phyloP scores from a whole-genome alignment of 1,140 invertebrate species.

The Drosophila virilis region DNA sequence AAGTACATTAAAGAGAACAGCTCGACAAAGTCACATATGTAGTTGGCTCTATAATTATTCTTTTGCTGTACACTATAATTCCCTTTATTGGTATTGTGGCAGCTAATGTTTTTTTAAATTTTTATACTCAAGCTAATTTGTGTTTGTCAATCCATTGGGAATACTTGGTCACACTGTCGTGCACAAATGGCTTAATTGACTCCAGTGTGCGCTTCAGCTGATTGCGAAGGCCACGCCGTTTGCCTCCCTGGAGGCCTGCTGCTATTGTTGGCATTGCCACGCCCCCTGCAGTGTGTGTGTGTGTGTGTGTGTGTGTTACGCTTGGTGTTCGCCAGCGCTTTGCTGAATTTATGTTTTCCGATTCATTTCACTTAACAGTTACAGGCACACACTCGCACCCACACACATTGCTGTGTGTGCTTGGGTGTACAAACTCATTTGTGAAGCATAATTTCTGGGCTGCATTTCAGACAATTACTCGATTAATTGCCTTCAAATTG shows the following conservation, averaged over 20 bases:
- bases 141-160: conserved; percentile 16
- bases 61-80: not conserved
- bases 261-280: not conserved
- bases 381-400: not conserved
- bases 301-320: not conserved
- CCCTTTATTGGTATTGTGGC: conserved; percentile 1
- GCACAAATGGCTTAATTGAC: conserved; percentile 30
- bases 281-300: not conserved
- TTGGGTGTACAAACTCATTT: conserved; percentile 8
- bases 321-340: not conserved
- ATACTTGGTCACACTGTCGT: conserved; percentile 28
- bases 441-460: conserved; percentile 22
- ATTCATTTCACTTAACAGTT: conserved; percentile 13
- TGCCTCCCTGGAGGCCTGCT: not conserved
- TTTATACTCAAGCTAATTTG: conserved; percentile 19
- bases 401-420: too few relatives aligned
- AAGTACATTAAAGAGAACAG: too few relatives aligned
- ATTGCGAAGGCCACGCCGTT: not conserved
- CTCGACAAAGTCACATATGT: too few relatives aligned
- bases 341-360: conserved; percentile 13
- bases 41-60: not conserved
- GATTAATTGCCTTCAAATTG: conserved; percentile 62
- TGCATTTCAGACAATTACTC: conserved; percentile 34
- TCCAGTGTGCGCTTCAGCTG: conserved; percentile 7
- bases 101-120: not conserved